These are phyloP conservation scores for Orgyia antiqua DNA, from an alignment of 2,888 invertebrate species.

Conservation along the genomic window DNA sequence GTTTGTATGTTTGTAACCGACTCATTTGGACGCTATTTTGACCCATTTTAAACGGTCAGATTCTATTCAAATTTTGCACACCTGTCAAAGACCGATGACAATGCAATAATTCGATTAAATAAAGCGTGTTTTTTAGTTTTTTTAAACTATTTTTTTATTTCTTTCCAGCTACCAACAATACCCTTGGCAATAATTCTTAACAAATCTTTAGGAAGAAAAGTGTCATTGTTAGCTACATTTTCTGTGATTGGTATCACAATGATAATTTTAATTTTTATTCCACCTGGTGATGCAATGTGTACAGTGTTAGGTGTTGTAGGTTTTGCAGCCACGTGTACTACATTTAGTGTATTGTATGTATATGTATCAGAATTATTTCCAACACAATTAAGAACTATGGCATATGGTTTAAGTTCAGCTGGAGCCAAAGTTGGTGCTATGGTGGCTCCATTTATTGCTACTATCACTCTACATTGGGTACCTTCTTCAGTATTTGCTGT, in stretches of 20 bases:
- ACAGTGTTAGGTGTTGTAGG: slow-evolving; percentile 36
- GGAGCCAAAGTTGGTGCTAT: slow-evolving; percentile 46
- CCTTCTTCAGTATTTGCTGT: slow-evolving; percentile 41
- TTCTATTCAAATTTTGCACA: no score
- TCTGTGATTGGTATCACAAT: slow-evolving; percentile 29
- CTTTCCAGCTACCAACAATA: slow-evolving; percentile 37
- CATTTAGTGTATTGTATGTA: slow-evolving; percentile 35
- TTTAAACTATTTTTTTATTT: no score
- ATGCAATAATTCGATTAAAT: no score
- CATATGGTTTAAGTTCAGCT: slow-evolving; percentile 35
- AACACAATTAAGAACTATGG: slow-evolving; percentile 47
- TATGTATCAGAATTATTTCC: slow-evolving; percentile 48
- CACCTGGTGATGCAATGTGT: slow-evolving; percentile 32
- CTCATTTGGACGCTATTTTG: no score
- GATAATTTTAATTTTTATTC: slow-evolving; percentile 32
- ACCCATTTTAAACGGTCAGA: no score
- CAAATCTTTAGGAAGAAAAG: slow-evolving; percentile 35
- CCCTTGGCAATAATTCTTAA: slow-evolving; percentile 37
- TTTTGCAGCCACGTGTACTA: slow-evolving; percentile 28
- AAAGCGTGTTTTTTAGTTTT: no score
- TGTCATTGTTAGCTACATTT: slow-evolving; percentile 24
- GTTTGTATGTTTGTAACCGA: no score
- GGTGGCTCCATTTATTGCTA: slow-evolving; percentile 43
- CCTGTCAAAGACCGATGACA: no score
- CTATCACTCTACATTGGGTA: slow-evolving; percentile 41